Percentiles rank a stretch among this genome's conserved stretches.
These are phyloP conservation scores for Parazoanthus atlanticus DNA, from an alignment of 92 coral and sea anemone genomes.

Conservation along the genomic window DNA sequence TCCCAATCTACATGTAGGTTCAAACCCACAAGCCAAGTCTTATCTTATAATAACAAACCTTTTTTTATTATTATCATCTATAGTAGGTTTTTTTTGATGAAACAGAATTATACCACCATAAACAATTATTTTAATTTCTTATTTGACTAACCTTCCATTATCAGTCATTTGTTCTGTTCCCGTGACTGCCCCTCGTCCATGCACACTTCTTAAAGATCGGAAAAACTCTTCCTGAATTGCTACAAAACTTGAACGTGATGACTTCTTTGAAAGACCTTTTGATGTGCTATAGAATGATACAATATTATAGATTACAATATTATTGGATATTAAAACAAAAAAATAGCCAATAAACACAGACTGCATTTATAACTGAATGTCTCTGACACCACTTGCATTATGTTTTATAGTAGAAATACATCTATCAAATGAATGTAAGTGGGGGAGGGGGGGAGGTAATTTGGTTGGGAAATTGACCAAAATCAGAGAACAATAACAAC, in stretches of 20 bases:
- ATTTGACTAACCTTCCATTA: slow-evolving; percentile 2
- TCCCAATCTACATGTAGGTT: too few species aligned
- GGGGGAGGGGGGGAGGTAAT: too few species aligned
- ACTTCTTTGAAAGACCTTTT: not conserved
- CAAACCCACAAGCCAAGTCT: too few species aligned
- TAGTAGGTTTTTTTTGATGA: too few species aligned
- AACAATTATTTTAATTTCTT: not conserved
- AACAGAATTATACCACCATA: not conserved
- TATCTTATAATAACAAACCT: too few species aligned
- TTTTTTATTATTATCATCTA: too few species aligned
- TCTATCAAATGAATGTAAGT: too few species aligned
- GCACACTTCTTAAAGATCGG: slow-evolving; percentile 9
- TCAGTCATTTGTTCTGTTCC: not conserved
- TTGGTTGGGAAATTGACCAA: too few species aligned
- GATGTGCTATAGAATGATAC: not conserved
- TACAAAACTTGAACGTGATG: slow-evolving; percentile 10
- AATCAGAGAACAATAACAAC: too few species aligned
- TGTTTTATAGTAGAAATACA: too few species aligned
- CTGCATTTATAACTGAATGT: too few species aligned
- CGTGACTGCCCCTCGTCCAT: slow-evolving; percentile 4
- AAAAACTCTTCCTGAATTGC: slow-evolving; percentile 22
- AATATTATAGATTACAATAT: not conserved
- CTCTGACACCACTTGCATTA: not conserved
- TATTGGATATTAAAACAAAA: not conserved
- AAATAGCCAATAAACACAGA: too few species aligned